phyloP scores from a whole-genome alignment of 2,888 invertebrate species.

The Nezara viridula region DNA sequence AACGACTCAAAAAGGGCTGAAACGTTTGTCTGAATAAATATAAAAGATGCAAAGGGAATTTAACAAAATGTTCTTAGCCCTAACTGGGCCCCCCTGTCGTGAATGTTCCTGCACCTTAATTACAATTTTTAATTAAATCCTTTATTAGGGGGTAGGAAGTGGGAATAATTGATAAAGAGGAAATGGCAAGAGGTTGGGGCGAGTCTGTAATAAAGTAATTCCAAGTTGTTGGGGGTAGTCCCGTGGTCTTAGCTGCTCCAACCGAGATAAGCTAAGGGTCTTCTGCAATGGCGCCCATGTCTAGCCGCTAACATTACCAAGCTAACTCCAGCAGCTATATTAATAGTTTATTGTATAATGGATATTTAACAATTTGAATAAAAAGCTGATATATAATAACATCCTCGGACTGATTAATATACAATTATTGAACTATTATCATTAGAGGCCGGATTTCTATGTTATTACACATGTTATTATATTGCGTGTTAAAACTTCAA shows the following conservation, averaged over 20 bases:
- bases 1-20: background rate
- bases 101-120: slow-evolving; percentile 46
- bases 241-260: background rate
- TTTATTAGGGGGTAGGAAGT: slow-evolving; percentile 43
- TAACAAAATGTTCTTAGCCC: slow-evolving; percentile 18
- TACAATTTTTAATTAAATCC: slow-evolving; percentile 57
- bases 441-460: too few species aligned
- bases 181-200: background rate
- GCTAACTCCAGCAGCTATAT: background rate
- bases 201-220: slow-evolving; percentile 48
- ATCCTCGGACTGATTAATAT: background rate
- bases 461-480: too few species aligned
- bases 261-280: background rate
- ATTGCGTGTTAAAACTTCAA: too few species aligned
- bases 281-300: background rate
- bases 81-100: background rate
- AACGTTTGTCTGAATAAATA: slow-evolving; percentile 23
- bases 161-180: slow-evolving; percentile 55
- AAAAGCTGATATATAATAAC: too few species aligned
- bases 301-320: background rate
- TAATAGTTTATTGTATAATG: too few species aligned
- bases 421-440: too few species aligned
- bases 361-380: too few species aligned
- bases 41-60: slow-evolving; percentile 33
- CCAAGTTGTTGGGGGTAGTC: background rate